A percentile compares a stretch with the other conserved stretches of the same genome.
Conservation (phyloP, 1,140 invertebrate genomes). For the Drosophila subobscura region DNA sequence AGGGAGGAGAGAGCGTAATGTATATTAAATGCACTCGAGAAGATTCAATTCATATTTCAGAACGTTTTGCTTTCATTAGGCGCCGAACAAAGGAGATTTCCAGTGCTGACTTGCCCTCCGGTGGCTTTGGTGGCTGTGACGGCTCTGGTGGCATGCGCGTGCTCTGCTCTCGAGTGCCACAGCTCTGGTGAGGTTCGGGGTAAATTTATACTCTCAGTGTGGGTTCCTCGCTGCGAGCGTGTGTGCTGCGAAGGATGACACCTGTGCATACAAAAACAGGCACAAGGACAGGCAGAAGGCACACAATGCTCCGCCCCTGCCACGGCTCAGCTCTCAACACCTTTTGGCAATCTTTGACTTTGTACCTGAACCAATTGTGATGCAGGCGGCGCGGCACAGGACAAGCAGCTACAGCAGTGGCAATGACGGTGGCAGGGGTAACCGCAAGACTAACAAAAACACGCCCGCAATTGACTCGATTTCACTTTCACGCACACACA, state of each 20-base stretch:
- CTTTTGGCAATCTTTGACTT: constrained; percentile 55
- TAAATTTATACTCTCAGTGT: constrained; percentile 18
- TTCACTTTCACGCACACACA: constrained; percentile 51
- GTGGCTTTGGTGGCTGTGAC: constrained; percentile 36
- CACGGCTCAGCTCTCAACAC: constrained; percentile 49
- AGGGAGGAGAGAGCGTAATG: constrained; percentile 57
- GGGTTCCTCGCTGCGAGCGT: constrained; percentile 8
- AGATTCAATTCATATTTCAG: constrained; percentile 80
- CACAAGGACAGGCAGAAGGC: constrained; percentile 25
- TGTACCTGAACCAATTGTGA: constrained; percentile 51
- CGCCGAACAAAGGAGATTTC: constrained; percentile 54
- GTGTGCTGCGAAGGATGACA: constrained; percentile 47
- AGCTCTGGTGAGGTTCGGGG: not conserved
- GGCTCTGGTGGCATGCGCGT: constrained; percentile 57
- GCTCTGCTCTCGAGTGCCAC: constrained; percentile 58
- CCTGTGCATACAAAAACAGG: constrained; percentile 65
- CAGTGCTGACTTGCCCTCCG: constrained; percentile 10
- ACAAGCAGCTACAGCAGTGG: constrained; percentile 26
- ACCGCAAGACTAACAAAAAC: constrained; percentile 74
- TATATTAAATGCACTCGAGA: constrained; percentile 79
- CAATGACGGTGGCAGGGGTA: constrained; percentile 30
- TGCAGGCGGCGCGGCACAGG: constrained; percentile 28
- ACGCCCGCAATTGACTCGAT: constrained; percentile 71
- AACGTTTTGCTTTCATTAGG: constrained; percentile 75
- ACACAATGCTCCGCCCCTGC: constrained; percentile 22